Conservation (phyloP, 2,113 vertebrate species). For the Heptranchias perlo region DNA sequence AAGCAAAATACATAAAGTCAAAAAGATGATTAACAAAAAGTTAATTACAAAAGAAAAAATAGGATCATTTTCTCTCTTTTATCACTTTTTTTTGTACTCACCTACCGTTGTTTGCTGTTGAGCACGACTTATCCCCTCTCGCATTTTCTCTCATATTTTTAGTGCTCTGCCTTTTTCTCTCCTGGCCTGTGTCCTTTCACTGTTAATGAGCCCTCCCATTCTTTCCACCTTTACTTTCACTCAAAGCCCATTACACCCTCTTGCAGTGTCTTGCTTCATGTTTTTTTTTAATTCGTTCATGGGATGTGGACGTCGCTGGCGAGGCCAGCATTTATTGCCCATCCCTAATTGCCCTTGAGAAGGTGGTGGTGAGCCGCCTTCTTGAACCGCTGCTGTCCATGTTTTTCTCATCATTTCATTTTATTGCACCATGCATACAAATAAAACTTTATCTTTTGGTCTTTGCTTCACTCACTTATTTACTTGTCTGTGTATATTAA, state of each 20-base stretch:
- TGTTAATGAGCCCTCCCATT: background rate
- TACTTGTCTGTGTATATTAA: background rate
- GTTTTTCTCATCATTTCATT: background rate
- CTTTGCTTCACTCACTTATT: background rate
- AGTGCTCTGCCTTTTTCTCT: background rate
- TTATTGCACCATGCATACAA: background rate
- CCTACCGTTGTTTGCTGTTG: background rate
- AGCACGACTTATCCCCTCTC: too few relatives aligned
- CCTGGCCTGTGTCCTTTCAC: background rate
- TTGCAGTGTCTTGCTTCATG: background rate
- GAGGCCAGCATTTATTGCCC: too few relatives aligned
- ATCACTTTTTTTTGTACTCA: background rate
- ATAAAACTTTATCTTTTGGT: slow-evolving; percentile 15
- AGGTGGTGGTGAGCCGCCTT: too few relatives aligned
- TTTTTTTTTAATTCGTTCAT: too few relatives aligned
- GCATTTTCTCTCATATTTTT: too few relatives aligned
- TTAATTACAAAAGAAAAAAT: background rate
- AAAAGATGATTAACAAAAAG: background rate
- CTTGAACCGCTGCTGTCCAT: too few relatives aligned
- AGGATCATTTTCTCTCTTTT: background rate
- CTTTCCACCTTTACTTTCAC: background rate
- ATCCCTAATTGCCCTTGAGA: too few relatives aligned
- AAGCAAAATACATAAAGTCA: background rate
- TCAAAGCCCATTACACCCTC: background rate
- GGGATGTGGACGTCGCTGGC: too few relatives aligned